A percentile compares a stretch with the other conserved stretches of the same genome.
phyloP scores from a whole-genome alignment of 2,113 vertebrate genomes.

The Actinemys pallida region DNA sequence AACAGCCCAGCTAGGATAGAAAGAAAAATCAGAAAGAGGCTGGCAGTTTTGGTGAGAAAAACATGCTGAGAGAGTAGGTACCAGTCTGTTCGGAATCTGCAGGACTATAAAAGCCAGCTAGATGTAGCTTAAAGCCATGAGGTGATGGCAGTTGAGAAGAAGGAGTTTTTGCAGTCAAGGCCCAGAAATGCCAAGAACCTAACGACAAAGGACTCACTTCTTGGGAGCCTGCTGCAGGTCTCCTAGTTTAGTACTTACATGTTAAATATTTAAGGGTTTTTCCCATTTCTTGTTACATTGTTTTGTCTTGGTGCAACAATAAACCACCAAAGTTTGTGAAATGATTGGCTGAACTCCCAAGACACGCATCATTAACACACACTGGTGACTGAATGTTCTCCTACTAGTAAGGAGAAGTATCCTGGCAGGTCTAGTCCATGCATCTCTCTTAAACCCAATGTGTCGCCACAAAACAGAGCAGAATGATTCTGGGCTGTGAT shows the following conservation, averaged over 20 bases:
- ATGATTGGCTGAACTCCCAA: neutral
- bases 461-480: neutral
- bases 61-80: neutral
- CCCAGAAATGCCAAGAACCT: neutral
- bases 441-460: neutral
- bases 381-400: neutral
- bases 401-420: neutral
- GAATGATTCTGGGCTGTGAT: fast-evolving
- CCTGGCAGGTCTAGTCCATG: neutral
- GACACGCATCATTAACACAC: neutral
- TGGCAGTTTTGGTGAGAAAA: neutral
- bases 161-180: neutral
- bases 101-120: neutral
- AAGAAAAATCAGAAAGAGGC: neutral
- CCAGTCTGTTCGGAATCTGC: neutral
- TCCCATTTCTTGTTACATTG: neutral
- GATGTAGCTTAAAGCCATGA: neutral
- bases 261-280: neutral
- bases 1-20: neutral
- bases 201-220: neutral
- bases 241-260: neutral
- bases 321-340: neutral
- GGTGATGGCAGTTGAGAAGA: neutral
- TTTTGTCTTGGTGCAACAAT: neutral
- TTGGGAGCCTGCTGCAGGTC: neutral